Percentiles rank a stretch among this genome's conserved stretches.
Evolutionary conservation across 2,888 invertebrate species (phyloP).

Genomic region (Mesorhabditis spiculigera): DNA sequence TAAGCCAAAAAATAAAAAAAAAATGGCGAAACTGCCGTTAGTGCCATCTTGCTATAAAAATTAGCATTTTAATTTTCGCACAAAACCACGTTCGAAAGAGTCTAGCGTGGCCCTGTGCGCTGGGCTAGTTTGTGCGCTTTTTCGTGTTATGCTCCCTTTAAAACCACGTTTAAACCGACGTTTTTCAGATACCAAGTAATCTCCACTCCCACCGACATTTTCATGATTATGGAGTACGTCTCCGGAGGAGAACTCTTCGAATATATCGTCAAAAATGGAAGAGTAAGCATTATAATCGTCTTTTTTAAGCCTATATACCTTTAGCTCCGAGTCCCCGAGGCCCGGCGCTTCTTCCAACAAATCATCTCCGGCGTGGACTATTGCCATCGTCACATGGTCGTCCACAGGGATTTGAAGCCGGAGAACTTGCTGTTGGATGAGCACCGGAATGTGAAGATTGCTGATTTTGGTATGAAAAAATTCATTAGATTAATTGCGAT

Average conservation of each 20-base stretch:
- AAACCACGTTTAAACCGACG: background rate
- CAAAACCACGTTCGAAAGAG: too few species aligned
- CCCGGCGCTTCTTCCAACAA: slow-evolving; percentile 95
- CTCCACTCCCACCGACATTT: slow-evolving; percentile 97
- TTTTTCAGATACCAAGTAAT: slow-evolving; percentile 76
- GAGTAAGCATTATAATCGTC: slow-evolving; percentile 63
- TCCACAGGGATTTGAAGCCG: slow-evolving; percentile 79
- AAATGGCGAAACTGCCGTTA: too few species aligned
- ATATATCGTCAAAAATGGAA: slow-evolving; percentile 97
- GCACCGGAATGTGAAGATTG: slow-evolving; percentile 85
- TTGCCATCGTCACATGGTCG: slow-evolving; percentile 98
- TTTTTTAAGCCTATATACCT: slow-evolving; percentile 27
- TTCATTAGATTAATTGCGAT: background rate
- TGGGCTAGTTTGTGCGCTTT: background rate
- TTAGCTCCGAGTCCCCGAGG: slow-evolving; percentile 88
- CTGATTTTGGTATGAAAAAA: slow-evolving; percentile 70
- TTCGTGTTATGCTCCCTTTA: too few species aligned
- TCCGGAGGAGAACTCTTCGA: slow-evolving; percentile 98
- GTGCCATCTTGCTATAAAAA: too few species aligned
- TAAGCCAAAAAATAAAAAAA: too few species aligned
- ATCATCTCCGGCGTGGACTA: slow-evolving; percentile 88
- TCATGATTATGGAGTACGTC: slow-evolving; percentile 99
- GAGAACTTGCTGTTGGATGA: slow-evolving; percentile 74
- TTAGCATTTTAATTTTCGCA: too few species aligned
- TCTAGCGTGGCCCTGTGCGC: too few species aligned